Percentiles rank a stretch among this genome's conserved stretches.
Conservation (phyloP, 64 coral and sea anemone species). For the Actinia equina region DNA sequence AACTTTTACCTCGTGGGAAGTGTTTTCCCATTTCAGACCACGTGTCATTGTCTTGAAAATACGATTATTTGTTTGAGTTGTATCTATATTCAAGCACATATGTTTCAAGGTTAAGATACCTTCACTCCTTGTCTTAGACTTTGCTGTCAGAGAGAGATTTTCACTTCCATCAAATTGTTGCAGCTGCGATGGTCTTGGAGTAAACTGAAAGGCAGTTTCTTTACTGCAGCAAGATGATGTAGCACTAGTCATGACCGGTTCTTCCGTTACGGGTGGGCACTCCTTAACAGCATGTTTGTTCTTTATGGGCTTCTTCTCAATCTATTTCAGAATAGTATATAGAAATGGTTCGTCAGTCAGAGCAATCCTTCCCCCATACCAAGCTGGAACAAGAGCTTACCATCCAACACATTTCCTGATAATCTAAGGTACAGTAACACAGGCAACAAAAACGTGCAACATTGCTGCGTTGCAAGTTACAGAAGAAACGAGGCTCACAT, state of each 20-base stretch:
- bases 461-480: too few relatives aligned
- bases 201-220: background rate
- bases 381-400: too few relatives aligned
- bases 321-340: background rate
- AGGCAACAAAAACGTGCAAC: too few relatives aligned
- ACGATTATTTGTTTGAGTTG: too few relatives aligned
- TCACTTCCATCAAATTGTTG: background rate
- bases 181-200: background rate
- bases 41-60: too few relatives aligned
- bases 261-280: background rate
- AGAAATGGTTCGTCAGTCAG: too few relatives aligned
- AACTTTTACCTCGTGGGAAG: too few relatives aligned
- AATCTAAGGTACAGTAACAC: too few relatives aligned
- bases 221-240: background rate
- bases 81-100: background rate
- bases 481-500: too few relatives aligned
- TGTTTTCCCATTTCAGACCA: too few relatives aligned
- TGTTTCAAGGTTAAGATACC: background rate
- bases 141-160: background rate
- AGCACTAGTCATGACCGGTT: background rate
- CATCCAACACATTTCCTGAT: too few relatives aligned
- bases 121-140: background rate
- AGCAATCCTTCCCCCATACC: too few relatives aligned
- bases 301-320: background rate
- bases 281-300: background rate